Evolutionary conservation across 2,888 invertebrate genomes (phyloP).

Genomic region (Drosophila putrida): DNA sequence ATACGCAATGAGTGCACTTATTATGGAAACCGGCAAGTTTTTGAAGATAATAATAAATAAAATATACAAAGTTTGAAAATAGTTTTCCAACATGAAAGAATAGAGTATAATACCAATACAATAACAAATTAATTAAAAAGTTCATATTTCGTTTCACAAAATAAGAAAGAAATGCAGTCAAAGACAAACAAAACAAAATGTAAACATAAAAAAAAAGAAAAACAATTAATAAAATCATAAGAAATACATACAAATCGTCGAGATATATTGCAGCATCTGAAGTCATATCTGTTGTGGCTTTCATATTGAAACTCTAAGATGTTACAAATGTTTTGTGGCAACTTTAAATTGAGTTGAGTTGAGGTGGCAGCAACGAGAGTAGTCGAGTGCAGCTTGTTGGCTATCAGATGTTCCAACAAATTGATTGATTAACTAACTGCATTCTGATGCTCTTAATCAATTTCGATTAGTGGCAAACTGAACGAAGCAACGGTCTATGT

Average conservation of each 20-base stretch:
- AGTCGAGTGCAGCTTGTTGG: conserved; percentile 16
- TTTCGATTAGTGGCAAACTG: conserved; percentile 50
- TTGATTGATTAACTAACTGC: conserved; percentile 54
- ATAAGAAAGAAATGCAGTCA: not conserved
- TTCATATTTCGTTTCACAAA: not conserved
- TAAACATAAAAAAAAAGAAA: not conserved
- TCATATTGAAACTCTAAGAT: conserved; percentile 7
- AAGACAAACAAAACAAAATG: not conserved
- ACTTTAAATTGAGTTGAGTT: not conserved
- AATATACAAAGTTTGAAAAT: not conserved
- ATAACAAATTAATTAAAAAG: not conserved
- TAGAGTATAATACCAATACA: not conserved
- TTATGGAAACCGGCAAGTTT: not conserved
- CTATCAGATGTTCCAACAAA: conserved; percentile 35
- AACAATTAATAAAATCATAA: not conserved
- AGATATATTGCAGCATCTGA: conserved; percentile 24
- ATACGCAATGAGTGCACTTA: not conserved
- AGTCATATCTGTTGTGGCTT: conserved; percentile 12
- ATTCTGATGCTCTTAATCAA: conserved; percentile 48
- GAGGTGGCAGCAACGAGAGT: conserved; percentile 1
- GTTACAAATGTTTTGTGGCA: not conserved
- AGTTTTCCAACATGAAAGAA: not conserved
- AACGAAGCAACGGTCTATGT: not conserved
- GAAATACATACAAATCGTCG: conserved; percentile 60
- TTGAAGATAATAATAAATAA: not conserved